Evolutionary conservation across 2,888 invertebrate species (phyloP).

Genomic region (Drosophila putrida): DNA sequence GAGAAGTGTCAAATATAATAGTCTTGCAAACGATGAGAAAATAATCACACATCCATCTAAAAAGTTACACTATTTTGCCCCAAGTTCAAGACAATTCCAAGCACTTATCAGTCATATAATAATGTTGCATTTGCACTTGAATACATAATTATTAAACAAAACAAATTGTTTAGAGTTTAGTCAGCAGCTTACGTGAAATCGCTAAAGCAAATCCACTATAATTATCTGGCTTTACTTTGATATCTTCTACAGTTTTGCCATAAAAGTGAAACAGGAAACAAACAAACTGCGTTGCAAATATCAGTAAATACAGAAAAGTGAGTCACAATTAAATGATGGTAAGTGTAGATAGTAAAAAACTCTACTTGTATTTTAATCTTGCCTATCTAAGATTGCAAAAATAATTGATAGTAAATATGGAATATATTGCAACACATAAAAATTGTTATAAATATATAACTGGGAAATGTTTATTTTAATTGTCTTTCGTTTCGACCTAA

Average conservation of each 20-base stretch:
- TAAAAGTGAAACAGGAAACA: slow-evolving; percentile 23
- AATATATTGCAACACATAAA: no score
- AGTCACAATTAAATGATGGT: slow-evolving; percentile 15
- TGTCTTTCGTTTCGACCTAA: no score
- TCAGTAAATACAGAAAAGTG: slow-evolving; percentile 11
- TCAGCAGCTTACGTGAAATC: slow-evolving; percentile 21
- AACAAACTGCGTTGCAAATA: slow-evolving; percentile 45
- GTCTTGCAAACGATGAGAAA: slow-evolving; percentile 44
- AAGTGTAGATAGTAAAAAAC: no score
- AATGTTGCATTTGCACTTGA: neutral
- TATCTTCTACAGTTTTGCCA: slow-evolving; percentile 5
- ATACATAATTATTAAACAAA: neutral
- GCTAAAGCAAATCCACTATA: slow-evolving; percentile 27
- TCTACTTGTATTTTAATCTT: no score
- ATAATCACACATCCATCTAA: slow-evolving; percentile 19
- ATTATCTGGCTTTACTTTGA: slow-evolving; percentile 28
- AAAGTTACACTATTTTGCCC: slow-evolving; percentile 20
- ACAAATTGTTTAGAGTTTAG: slow-evolving; percentile 32
- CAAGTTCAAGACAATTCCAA: slow-evolving; percentile 36
- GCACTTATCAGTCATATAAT: slow-evolving; percentile 37
- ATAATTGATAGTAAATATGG: no score
- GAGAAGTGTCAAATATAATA: slow-evolving; percentile 68
- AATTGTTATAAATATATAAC: no score
- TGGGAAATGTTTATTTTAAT: no score
- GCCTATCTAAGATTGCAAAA: no score